Evolutionary conservation across 2,888 invertebrate genomes (phyloP).

Genomic region (Aphidius colemani): DNA sequence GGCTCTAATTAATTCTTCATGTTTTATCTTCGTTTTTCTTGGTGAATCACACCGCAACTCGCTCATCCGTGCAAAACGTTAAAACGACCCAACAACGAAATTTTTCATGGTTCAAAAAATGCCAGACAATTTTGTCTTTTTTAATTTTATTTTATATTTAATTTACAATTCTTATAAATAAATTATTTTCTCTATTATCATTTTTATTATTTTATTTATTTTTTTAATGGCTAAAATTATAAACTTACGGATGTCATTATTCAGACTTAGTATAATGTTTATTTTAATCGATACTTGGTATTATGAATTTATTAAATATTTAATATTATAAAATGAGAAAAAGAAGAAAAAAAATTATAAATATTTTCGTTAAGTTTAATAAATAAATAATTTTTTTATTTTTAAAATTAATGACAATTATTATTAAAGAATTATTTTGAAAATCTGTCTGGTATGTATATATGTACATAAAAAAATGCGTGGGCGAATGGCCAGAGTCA

Average conservation of each 20-base stretch:
- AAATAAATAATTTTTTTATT: too few species aligned
- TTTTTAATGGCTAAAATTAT: slow-evolving; percentile 4
- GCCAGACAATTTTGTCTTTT: slow-evolving; percentile 4
- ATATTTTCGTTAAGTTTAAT: too few species aligned
- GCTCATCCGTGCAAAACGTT: slow-evolving; percentile 11
- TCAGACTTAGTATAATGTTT: too few species aligned
- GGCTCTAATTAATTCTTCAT: slow-evolving; percentile 58
- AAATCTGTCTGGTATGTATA: too few species aligned
- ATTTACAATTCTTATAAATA: not conserved
- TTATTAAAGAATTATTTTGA: too few species aligned
- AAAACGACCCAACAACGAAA: not conserved
- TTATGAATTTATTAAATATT: too few species aligned
- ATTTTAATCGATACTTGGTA: too few species aligned
- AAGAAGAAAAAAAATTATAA: too few species aligned
- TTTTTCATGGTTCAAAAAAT: slow-evolving; percentile 9
- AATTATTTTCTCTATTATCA: not conserved
- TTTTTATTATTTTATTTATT: not conserved
- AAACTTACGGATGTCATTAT: too few species aligned
- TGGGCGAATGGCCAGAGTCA: slow-evolving; percentile 14
- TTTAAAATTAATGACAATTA: too few species aligned
- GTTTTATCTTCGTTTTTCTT: slow-evolving; percentile 51
- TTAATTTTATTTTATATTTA: not conserved
- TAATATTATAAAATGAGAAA: too few species aligned
- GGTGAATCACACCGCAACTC: slow-evolving; percentile 16
- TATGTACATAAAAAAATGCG: slow-evolving; percentile 11